Evolutionary conservation across 30 jellyfish, hydroid and myxozoan genomes (phyloP), one percentile per base, ranked within the genome.

Genomic region (Rhopilema esculentum): DNA sequence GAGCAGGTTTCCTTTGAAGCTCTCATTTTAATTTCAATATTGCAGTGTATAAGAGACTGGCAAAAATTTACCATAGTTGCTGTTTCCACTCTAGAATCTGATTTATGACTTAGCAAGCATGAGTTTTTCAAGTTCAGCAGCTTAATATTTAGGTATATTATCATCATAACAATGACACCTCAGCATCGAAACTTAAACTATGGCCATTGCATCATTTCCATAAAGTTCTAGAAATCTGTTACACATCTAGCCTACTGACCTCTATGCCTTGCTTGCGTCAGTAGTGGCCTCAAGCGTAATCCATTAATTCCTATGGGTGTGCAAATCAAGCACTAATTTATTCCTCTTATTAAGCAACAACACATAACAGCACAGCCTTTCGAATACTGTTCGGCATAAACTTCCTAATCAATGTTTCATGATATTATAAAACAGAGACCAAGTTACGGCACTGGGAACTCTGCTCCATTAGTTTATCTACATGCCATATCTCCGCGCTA

Each of bases 1-100:
- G 82, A 71, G 18, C 82, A 71, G 82, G 61, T 71, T 49, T 71
- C 82, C 82, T 22, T 71, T 71, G 30, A 25, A 33, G 26, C 27
- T 71, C 27, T 63, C 30, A 71, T 49, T 40, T 40, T n/a, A n/a
- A 40, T 2, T 40, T 24, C 29, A 30, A 66, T 30, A 66, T n/a
- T 66, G 18, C 76, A 40, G 57, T 40, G 57, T 40, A 2, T 2
- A 40, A 40, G n/a, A n/a, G n/a, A 40, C 57, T 40, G 57, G 57
- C 57, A 6, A 40, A 40, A 40, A 40, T 40, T 40, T 40, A 40
- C 57, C 57, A 40, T 40, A 40, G 57, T 40, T 40, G 57, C 57
- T 40, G 57, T 40, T 40, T 40, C 57, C 6, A 40, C 57, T 40
- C 12, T 12, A 40, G 57, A 40, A 40, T 40, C 57, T 40, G 57